phyloP scores from a whole-genome alignment of 2,888 invertebrate species.

The Antheraea yamamai region DNA sequence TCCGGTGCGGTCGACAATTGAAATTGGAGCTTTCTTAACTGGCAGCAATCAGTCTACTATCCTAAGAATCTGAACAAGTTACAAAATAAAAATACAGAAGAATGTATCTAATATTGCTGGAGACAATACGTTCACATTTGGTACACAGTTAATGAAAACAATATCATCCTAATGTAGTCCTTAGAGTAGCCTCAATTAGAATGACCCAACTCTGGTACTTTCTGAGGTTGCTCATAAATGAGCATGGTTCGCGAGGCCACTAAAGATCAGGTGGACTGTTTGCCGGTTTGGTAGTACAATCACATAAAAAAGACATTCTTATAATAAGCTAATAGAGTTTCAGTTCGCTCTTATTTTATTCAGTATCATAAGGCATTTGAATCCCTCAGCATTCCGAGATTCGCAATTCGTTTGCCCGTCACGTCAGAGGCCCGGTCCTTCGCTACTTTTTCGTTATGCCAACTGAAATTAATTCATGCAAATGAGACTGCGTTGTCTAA shows the following conservation, averaged over 20 bases:
- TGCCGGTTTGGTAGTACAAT: not conserved
- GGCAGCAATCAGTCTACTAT: not conserved
- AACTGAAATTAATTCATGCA: constrained; percentile 68
- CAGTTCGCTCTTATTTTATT: constrained; percentile 18
- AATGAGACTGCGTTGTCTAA: constrained; percentile 61
- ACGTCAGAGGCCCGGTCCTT: constrained; percentile 43
- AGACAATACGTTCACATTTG: not conserved
- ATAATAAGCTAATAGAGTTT: constrained; percentile 16
- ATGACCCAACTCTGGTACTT: not conserved
- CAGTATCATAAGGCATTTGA: constrained; percentile 13
- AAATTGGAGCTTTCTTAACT: not conserved
- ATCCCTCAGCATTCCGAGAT: constrained; percentile 32
- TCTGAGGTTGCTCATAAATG: not conserved
- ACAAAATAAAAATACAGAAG: not conserved
- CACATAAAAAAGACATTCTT: not conserved
- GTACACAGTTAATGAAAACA: not conserved
- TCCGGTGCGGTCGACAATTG: not conserved
- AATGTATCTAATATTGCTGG: not conserved
- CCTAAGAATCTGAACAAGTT: not conserved
- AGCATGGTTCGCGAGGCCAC: not conserved
- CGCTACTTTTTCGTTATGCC: constrained; percentile 55
- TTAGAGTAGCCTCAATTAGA: not conserved
- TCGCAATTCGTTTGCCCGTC: constrained; percentile 51
- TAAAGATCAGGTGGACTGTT: constrained; percentile 1
- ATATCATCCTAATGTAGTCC: not conserved